These are phyloP conservation scores for Hedya salicella DNA, from an alignment of 2,888 invertebrate genomes.

Conservation along the genomic window DNA sequence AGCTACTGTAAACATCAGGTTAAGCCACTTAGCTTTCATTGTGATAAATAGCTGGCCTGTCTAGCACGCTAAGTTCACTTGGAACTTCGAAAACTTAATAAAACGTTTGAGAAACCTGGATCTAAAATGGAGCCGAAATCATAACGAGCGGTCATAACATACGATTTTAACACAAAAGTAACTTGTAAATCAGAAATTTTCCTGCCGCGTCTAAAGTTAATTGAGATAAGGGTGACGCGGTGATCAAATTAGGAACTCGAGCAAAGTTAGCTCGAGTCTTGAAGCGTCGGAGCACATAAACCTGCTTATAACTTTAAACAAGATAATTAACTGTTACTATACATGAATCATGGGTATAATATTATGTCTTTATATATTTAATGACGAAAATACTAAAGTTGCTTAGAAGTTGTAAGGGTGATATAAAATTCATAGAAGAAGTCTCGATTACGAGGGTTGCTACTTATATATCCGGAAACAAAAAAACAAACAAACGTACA, in stretches of 20 bases:
- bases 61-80: no score
- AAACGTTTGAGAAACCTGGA: background rate
- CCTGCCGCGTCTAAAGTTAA: slow-evolving; percentile 12
- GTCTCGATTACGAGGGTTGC: no score
- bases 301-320: slow-evolving; percentile 10
- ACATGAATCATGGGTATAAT: background rate
- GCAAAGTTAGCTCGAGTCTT: slow-evolving; percentile 1
- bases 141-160: background rate
- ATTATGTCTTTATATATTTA: background rate
- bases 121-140: no score
- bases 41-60: no score
- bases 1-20: no score
- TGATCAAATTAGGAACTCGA: slow-evolving; percentile 17
- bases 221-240: slow-evolving; percentile 20
- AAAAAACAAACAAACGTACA: no score
- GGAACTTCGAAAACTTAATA: no score
- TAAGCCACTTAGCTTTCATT: no score
- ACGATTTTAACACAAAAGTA: background rate
- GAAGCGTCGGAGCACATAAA: slow-evolving; percentile 20
- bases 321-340: slow-evolving; percentile 10
- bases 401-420: no score
- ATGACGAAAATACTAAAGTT: background rate
- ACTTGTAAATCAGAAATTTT: background rate
- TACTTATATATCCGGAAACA: no score
- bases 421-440: no score